Base-by-base conservation (phyloP, 2,797 vertebrate genomes). In the Gadopsis marmoratus region DNA sequence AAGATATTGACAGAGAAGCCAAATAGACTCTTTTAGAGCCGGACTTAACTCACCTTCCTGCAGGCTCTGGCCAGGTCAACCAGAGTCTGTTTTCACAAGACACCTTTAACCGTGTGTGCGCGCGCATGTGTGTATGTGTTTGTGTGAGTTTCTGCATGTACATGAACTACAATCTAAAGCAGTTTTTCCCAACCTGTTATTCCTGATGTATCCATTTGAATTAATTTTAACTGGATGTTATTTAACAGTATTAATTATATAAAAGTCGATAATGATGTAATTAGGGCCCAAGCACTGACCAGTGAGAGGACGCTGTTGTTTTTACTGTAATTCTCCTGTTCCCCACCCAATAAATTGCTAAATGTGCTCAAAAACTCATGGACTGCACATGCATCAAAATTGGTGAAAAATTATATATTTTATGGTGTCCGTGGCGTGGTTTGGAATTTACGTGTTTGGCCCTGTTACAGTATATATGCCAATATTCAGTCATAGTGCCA, bases 1-100 rank as follows among this genome's bases (percentile, higher is more conserved):
- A 65, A 86, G 86, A 82, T 90, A 93, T 93, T 71, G 80, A 85
- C 71, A 74, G 47, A 64, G 60, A 45, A 59, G 41, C 13, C 35
- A 11, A 77, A 83, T 45, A 59, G 56, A 74, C 41, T 78, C 53
- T 74, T 60, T 39, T 61, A 69, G 67, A 78, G 76, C 31, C n/a
- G 7, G 19, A 14, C 60, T 83, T 65, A 43, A 50, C 45, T 80
- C 37, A 39, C 56, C 68, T 72, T 51, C 59, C 78, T 59, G 66
- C 31, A 21, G 16, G 51, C 55, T 54, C 17, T 54, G 39, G 17
- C 59, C 54, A 17, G 60, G 75, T 86, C 75, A 72, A 12, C 50
- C 63, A 35, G n/a, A 55, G n/a, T 58, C 29, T 65, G 39, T 70
- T 78, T 83, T 86, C 59, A 74, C 65, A 72, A 74, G 71, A 67